These are phyloP conservation scores for Vanessa tameamea DNA, from an alignment of 1,140 invertebrate genomes.

Conservation along the genomic window DNA sequence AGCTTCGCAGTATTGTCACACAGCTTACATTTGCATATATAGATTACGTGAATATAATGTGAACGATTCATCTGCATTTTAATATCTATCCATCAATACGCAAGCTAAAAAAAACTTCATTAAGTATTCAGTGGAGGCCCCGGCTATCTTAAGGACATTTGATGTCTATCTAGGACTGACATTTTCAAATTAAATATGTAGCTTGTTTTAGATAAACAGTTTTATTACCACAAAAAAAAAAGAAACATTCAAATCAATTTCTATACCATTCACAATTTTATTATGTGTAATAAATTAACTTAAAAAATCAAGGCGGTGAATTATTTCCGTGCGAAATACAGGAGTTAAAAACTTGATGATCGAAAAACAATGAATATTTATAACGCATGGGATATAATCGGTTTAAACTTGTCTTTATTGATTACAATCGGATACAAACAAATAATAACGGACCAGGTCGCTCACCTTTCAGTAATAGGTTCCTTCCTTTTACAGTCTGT, in stretches of 20 bases:
- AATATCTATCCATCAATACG: constrained; percentile 37
- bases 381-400: constrained; percentile 57
- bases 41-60: constrained; percentile 70
- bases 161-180: not conserved
- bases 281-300: constrained; percentile 11
- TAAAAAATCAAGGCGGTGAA: not conserved
- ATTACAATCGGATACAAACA: constrained; percentile 21
- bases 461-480: constrained; percentile 73
- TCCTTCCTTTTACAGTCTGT: constrained; percentile 70
- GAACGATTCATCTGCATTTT: constrained; percentile 51
- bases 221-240: constrained; percentile 19
- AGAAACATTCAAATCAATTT: constrained; percentile 14
- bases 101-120: constrained; percentile 23
- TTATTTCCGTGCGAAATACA: constrained; percentile 25
- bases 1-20: constrained; percentile 73
- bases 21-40: constrained; percentile 72
- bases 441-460: constrained; percentile 72
- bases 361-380: constrained; percentile 60
- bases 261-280: constrained; percentile 17
- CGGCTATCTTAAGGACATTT: not conserved
- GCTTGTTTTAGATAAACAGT: constrained; percentile 6
- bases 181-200: not conserved
- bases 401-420: constrained; percentile 45
- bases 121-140: constrained; percentile 18
- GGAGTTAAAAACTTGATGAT: constrained; percentile 41